Conservation (phyloP, 2,797 vertebrate genomes). For the Urophycis tenuis region DNA sequence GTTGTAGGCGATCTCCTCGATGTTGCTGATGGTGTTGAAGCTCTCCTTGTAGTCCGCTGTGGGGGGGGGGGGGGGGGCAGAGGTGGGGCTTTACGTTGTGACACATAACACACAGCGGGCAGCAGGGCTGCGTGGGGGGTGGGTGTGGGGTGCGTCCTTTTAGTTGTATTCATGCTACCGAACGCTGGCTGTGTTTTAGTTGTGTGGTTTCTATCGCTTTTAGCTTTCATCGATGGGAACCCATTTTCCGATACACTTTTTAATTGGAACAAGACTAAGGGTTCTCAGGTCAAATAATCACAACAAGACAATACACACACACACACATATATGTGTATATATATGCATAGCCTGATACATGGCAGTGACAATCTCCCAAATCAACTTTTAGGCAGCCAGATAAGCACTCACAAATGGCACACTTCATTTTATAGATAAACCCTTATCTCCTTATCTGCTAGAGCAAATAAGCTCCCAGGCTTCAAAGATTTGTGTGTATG, state of each 20-base stretch:
- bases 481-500: conserved; percentile 57
- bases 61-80: conserved; percentile 1
- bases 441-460: conserved; percentile 71
- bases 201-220: background rate
- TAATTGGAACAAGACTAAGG: too few species aligned
- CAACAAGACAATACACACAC: too few species aligned
- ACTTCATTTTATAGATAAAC: conserved; percentile 59
- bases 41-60: conserved; percentile 98
- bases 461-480: conserved; percentile 58
- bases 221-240: background rate
- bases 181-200: too few species aligned
- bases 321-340: background rate
- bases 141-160: too few species aligned
- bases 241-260: too few species aligned
- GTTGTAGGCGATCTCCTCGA: conserved; percentile 97
- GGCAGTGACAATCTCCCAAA: conserved; percentile 21
- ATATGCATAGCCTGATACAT: conserved; percentile 34
- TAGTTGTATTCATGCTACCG: too few species aligned
- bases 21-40: conserved; percentile 96
- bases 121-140: too few species aligned
- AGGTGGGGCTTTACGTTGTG: background rate
- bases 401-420: conserved; percentile 63
- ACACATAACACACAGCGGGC: background rate
- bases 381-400: conserved; percentile 53
- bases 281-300: too few species aligned